A percentile compares a stretch with the other conserved stretches of the same genome.
phyloP scores from a whole-genome alignment of 2,888 invertebrate species.

The Limnephilus lunatus region DNA sequence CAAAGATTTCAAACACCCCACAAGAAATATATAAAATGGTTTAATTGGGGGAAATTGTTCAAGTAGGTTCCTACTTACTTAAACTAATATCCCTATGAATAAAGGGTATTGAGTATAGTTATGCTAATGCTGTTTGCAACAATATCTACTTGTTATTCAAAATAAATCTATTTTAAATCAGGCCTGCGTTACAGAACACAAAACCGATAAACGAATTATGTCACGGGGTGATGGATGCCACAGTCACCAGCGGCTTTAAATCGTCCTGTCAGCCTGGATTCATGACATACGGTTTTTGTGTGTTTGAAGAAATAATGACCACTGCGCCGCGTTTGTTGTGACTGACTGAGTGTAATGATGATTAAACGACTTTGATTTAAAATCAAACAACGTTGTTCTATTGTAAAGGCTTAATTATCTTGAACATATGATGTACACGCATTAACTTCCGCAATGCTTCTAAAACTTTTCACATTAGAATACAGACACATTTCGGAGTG shows the following conservation, averaged over 20 bases:
- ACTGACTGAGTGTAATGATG: not conserved
- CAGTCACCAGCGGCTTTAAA: not conserved
- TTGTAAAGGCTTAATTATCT: not conserved
- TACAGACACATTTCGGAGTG: not conserved
- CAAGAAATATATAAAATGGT: not conserved
- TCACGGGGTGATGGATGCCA: not conserved
- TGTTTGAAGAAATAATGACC: not conserved
- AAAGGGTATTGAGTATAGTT: not conserved
- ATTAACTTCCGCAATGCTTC: not conserved
- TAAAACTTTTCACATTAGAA: not conserved
- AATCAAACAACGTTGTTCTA: not conserved
- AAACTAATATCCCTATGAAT: not conserved
- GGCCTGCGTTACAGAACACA: not conserved
- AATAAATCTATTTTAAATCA: not conserved
- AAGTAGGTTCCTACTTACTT: not conserved
- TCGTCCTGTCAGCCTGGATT: not conserved
- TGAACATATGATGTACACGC: not conserved
- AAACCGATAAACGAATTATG: constrained; percentile 2
- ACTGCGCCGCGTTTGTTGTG: not conserved
- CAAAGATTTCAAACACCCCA: not conserved
- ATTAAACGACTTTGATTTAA: not conserved
- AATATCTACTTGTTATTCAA: not conserved
- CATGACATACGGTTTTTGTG: not conserved
- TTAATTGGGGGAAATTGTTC: no score
- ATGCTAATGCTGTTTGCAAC: not conserved